Percentiles rank a stretch among this genome's conserved stretches.
Evolutionary conservation across 2,888 invertebrate genomes (phyloP).

Genomic region (Leptarthrus brevirostris): DNA sequence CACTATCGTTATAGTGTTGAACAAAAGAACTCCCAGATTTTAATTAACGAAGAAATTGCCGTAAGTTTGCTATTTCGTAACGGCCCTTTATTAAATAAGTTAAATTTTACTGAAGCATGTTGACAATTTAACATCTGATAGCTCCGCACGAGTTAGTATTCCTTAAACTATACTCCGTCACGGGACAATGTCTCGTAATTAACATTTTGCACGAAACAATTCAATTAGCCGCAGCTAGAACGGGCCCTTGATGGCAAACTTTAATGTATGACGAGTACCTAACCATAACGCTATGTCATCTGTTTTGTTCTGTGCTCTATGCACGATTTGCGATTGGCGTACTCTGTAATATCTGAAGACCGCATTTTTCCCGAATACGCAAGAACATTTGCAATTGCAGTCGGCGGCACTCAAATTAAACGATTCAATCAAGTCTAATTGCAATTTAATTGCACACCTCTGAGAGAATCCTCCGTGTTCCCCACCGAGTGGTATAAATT

Average conservation of each 20-base stretch:
- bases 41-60: too few species aligned
- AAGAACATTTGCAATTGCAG: neutral
- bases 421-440: conserved; percentile 49
- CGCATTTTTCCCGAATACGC: neutral
- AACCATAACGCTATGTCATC: neutral
- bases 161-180: conserved; percentile 2
- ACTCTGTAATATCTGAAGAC: neutral
- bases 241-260: neutral
- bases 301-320: neutral
- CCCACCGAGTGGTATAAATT: neutral
- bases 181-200: conserved; percentile 48
- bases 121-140: too few species aligned
- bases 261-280: neutral
- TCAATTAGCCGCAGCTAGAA: conserved; percentile 35
- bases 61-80: too few species aligned
- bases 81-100: too few species aligned
- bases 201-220: conserved; percentile 45
- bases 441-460: conserved; percentile 47
- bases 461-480: neutral
- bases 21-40: too few species aligned
- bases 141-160: neutral
- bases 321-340: too few species aligned
- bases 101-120: too few species aligned
- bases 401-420: conserved; percentile 31
- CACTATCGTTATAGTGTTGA: too few species aligned